phyloP scores from a whole-genome alignment of 2,888 invertebrate species.

The Papilio protenor region DNA sequence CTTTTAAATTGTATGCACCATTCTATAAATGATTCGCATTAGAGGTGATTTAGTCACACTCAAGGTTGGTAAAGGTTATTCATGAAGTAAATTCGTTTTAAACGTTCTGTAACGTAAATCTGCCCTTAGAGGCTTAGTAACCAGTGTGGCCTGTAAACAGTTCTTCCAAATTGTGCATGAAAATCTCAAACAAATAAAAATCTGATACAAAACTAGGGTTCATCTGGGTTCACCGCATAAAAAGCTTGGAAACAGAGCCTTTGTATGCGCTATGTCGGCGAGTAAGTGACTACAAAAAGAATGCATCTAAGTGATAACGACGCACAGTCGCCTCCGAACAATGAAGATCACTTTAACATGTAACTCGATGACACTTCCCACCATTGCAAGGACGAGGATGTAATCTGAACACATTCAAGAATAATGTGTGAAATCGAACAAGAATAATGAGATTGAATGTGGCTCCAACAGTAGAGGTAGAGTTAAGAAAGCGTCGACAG shows the following conservation, averaged over 20 bases:
- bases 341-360: slow-evolving; percentile 62
- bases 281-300: slow-evolving; percentile 64
- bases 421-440: not conserved
- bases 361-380: slow-evolving; percentile 67
- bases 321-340: slow-evolving; percentile 63
- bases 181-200: not conserved
- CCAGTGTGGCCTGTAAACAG: not conserved
- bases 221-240: slow-evolving; percentile 29
- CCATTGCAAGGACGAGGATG: slow-evolving; percentile 38
- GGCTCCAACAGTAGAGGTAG: not conserved
- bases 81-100: too few relatives aligned
- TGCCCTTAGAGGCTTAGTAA: too few relatives aligned
- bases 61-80: too few relatives aligned
- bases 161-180: not conserved
- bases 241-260: slow-evolving; percentile 58
- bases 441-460: not conserved
- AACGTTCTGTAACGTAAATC: too few relatives aligned
- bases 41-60: too few relatives aligned
- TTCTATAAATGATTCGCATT: too few relatives aligned
- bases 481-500: not conserved
- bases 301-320: slow-evolving; percentile 66
- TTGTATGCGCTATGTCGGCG: slow-evolving; percentile 56
- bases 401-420: not conserved
- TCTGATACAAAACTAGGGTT: slow-evolving; percentile 7
- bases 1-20: too few relatives aligned